phyloP scores from a whole-genome alignment of 2,888 invertebrate species.

The Eupelmus urozonus region DNA sequence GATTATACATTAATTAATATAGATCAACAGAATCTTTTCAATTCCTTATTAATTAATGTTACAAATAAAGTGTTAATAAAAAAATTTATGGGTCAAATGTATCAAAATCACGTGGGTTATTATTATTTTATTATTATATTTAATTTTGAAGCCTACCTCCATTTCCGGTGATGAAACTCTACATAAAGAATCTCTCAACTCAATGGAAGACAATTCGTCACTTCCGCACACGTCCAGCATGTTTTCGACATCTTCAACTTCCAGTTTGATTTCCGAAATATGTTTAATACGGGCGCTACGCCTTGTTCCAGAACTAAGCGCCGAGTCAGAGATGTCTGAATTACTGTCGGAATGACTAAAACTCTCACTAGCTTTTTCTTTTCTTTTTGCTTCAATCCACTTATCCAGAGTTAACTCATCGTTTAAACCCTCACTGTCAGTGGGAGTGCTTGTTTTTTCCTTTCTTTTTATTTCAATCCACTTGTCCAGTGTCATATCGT shows the following conservation, averaged over 20 bases:
- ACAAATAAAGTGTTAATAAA: background rate
- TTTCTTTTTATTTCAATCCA: slow-evolving; percentile 31
- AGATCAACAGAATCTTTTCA: background rate
- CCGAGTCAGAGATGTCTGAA: slow-evolving; percentile 24
- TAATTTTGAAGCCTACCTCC: slow-evolving; percentile 5
- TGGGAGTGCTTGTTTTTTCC: too few species aligned
- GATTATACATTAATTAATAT: too few species aligned
- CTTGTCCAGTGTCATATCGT: slow-evolving; percentile 51
- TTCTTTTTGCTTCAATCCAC: slow-evolving; percentile 25
- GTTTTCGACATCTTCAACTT: slow-evolving; percentile 47
- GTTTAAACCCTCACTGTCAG: slow-evolving; percentile 34
- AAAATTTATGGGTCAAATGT: too few species aligned
- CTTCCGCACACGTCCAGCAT: slow-evolving; percentile 42
- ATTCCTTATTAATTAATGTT: background rate
- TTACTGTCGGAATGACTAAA: slow-evolving; percentile 46
- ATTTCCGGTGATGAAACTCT: slow-evolving; percentile 56
- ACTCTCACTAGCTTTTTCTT: slow-evolving; percentile 28
- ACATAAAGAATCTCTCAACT: slow-evolving; percentile 57
- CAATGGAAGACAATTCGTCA: slow-evolving; percentile 56
- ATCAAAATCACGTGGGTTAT: too few species aligned
- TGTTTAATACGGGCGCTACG: slow-evolving; percentile 57
- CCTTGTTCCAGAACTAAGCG: slow-evolving; percentile 32
- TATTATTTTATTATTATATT: background rate
- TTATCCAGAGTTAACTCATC: slow-evolving; percentile 52
- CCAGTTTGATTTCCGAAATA: slow-evolving; percentile 49